A percentile compares a stretch with the other conserved stretches of the same genome.
These are phyloP conservation scores for Rhinoraja longicauda DNA, from an alignment of 2,797 vertebrate genomes.

Conservation along the genomic window DNA sequence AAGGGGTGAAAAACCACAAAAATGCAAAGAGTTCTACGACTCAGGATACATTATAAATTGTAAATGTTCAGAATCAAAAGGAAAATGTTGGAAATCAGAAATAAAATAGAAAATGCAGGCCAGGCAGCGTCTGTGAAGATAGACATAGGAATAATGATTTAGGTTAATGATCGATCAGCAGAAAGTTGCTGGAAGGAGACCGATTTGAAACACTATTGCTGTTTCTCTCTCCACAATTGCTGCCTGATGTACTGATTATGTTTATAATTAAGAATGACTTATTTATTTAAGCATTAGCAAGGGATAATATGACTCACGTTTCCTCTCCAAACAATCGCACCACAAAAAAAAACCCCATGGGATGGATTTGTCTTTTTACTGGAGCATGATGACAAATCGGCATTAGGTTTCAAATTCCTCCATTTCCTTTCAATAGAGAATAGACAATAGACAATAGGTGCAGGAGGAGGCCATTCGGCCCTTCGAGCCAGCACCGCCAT, in stretches of 20 bases:
- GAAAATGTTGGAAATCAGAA: no score
- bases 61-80: not conserved
- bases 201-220: no score
- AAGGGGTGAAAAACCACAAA: not conserved
- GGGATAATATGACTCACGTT: not conserved
- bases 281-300: not conserved
- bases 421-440: not conserved
- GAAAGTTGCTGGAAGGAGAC: no score
- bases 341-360: not conserved
- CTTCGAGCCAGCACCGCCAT: no score
- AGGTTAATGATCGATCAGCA: no score
- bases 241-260: no score
- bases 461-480: no score
- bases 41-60: not conserved
- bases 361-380: not conserved
- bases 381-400: not conserved
- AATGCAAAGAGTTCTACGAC: not conserved
- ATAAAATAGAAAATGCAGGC: no score
- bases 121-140: no score
- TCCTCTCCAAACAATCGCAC: not conserved
- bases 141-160: no score
- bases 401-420: not conserved
- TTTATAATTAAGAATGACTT: not conserved
- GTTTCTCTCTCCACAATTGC: no score
- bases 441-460: no score